Conservation (phyloP, 2,797 vertebrate genomes). For the Gorsachius magnificus region DNA sequence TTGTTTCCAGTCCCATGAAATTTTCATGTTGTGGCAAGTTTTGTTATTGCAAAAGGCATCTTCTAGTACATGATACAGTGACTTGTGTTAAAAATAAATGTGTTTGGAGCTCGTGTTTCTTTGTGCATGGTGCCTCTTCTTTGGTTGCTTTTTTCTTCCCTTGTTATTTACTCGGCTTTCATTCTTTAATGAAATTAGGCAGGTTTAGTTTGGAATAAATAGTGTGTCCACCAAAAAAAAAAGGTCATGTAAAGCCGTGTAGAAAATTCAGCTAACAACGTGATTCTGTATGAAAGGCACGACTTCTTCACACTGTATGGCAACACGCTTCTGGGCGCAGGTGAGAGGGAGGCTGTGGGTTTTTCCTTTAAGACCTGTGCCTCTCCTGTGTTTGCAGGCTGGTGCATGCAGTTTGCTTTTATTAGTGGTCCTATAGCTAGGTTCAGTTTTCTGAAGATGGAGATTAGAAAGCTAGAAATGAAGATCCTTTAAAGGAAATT, state of each 20-base stretch:
- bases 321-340: rapidly evolving
- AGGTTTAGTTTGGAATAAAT: neutral
- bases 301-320: rapidly evolving
- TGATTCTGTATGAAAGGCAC: neutral
- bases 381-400: neutral
- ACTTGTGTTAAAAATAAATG: constrained; percentile 3
- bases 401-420: neutral
- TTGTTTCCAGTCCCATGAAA: neutral
- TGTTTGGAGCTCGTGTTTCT: neutral
- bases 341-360: neutral
- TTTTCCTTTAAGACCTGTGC: neutral
- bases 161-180: neutral
- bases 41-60: neutral
- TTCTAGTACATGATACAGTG: neutral
- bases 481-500: neutral
- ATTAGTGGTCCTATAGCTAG: neutral
- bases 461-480: neutral
- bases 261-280: neutral
- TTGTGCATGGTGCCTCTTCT: neutral
- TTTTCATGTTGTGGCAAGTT: neutral
- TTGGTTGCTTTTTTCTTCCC: neutral
- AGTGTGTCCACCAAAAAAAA: neutral
- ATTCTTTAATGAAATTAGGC: neutral
- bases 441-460: neutral
- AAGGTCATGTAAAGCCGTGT: neutral